Conservation (phyloP, 2,113 vertebrate species). For the Oriolus oriolus region DNA sequence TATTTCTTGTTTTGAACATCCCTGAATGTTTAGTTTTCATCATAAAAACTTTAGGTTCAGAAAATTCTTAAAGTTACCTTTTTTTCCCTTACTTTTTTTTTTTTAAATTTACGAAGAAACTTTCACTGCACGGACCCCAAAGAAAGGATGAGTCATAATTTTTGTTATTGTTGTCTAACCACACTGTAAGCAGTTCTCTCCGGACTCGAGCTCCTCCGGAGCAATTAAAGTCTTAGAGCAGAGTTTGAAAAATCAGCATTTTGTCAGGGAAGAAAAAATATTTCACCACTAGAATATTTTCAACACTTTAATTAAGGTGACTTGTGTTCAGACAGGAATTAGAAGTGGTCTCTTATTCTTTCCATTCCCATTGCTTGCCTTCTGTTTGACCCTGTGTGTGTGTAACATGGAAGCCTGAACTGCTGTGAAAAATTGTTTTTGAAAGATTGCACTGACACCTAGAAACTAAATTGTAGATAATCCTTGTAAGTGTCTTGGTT, state of each 20-base stretch:
- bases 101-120: fast-evolving
- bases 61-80: neutral
- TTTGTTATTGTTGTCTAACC: neutral
- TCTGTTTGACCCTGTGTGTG: neutral
- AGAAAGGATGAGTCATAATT: neutral
- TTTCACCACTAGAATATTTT: neutral
- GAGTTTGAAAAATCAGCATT: neutral
- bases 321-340: neutral
- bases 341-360: neutral
- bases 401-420: neutral
- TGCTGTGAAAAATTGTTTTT: neutral
- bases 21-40: neutral
- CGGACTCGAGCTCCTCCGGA: neutral
- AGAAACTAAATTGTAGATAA: neutral
- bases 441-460: neutral
- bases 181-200: neutral
- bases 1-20: neutral
- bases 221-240: neutral
- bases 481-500: too few species aligned
- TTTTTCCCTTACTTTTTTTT: neutral
- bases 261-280: neutral
- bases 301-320: neutral
- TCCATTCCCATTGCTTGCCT: neutral
- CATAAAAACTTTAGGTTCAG: neutral
- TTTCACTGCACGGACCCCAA: neutral